Percentiles rank a stretch among this genome's conserved stretches.
Evolutionary conservation across 2,888 invertebrate species (phyloP).

Genomic region (Scelioninae gen. 1): DNA sequence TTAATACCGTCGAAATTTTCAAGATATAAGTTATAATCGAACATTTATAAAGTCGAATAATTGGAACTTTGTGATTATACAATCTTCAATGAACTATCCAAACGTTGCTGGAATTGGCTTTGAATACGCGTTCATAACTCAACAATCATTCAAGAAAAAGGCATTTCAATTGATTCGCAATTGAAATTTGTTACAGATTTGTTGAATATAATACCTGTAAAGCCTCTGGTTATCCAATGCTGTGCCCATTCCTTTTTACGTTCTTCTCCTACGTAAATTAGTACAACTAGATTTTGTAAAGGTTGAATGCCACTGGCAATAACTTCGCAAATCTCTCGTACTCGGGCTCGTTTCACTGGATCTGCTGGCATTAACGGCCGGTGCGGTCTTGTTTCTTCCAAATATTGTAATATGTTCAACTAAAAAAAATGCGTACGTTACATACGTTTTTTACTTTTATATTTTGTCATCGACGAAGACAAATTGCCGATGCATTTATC

Average conservation of each 20-base stretch:
- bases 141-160: conserved; percentile 20
- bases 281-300: conserved; percentile 94
- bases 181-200: conserved; percentile 64
- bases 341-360: conserved; percentile 94
- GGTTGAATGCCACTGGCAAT: conserved; percentile 98
- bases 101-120: conserved; percentile 41
- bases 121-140: conserved; percentile 15
- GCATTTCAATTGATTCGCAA: conserved; percentile 54
- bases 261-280: conserved; percentile 94
- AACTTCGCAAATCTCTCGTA: conserved; percentile 95
- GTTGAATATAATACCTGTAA: conserved; percentile 85
- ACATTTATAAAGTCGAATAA: too few relatives aligned
- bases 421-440: conserved; percentile 80
- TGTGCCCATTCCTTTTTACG: conserved; percentile 97
- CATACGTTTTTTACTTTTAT: conserved; percentile 62
- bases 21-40: too few relatives aligned
- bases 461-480: conserved; percentile 17
- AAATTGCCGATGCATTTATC: conserved; percentile 36
- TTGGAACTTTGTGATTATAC: not conserved
- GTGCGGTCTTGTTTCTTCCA: conserved; percentile 96
- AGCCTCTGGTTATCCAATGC: conserved; percentile 95
- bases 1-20: too few relatives aligned
- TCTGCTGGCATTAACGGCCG: conserved; percentile 95
- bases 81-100: conserved; percentile 1
- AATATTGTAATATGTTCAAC: conserved; percentile 96